phyloP scores from a whole-genome alignment of 2,797 vertebrate genomes.

The Todus mexicanus region DNA sequence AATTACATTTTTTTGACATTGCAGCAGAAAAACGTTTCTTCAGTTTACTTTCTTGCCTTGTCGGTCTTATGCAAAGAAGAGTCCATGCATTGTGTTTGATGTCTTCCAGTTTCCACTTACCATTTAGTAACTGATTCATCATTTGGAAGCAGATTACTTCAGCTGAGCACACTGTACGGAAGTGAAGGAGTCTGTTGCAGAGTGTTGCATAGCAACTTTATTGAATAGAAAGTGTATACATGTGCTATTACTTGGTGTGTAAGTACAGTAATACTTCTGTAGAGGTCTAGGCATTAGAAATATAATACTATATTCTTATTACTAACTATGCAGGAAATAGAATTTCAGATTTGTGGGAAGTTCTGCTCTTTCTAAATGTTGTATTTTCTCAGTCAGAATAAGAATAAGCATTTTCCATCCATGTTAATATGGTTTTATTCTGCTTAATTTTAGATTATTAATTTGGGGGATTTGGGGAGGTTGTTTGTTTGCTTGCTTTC shows the following conservation, averaged over 20 bases:
- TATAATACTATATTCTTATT: not conserved
- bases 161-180: not conserved
- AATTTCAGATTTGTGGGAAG: not conserved
- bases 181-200: not conserved
- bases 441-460: not conserved
- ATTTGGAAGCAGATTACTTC: constrained; percentile 35
- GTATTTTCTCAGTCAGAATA: not conserved
- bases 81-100: not conserved
- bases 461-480: too few relatives aligned
- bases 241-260: not conserved
- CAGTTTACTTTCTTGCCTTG: not conserved
- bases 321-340: not conserved
- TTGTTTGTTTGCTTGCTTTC: too few relatives aligned
- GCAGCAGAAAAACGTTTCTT: not conserved
- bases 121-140: constrained; percentile 22
- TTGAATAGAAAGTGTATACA: not conserved
- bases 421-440: not conserved
- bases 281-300: not conserved
- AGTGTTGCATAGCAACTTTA: constrained; percentile 33
- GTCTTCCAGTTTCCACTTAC: not conserved
- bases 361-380: not conserved
- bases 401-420: not conserved
- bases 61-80: not conserved
- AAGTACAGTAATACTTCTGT: not conserved
- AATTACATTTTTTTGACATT: not conserved